These are phyloP conservation scores for Aphaenogaster rudis DNA, from an alignment of 1,140 invertebrate species.

Conservation along the genomic window DNA sequence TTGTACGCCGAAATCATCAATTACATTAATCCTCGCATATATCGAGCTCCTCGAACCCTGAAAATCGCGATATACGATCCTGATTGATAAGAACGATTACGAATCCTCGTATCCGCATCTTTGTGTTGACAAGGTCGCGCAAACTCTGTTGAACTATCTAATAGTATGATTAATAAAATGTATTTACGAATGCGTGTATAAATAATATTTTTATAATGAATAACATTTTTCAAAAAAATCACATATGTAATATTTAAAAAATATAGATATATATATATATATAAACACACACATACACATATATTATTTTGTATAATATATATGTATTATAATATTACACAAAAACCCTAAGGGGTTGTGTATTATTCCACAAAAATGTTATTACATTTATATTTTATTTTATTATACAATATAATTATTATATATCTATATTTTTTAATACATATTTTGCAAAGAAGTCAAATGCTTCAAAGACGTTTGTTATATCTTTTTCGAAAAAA, in stretches of 20 bases:
- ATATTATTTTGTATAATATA: not conserved
- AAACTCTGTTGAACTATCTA: not conserved
- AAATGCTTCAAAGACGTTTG: not conserved
- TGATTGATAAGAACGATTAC: slow-evolving; percentile 14
- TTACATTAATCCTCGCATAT: slow-evolving; percentile 40
- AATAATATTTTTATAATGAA: not conserved
- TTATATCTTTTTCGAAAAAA: not conserved
- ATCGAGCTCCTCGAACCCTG: not conserved
- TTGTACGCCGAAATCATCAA: slow-evolving; percentile 37
- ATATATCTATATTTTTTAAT: not conserved
- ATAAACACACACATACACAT: not conserved
- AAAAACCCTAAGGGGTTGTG: not conserved
- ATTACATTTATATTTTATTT: not conserved
- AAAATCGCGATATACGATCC: slow-evolving; percentile 20
- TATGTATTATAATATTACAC: not conserved
- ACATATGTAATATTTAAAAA: too few species aligned
- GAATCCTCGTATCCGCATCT: not conserved
- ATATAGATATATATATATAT: too few species aligned
- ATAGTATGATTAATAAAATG: slow-evolving; percentile 6
- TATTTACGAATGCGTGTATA: not conserved
- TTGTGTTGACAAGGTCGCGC: not conserved
- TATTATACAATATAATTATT: slow-evolving; percentile 4
- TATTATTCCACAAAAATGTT: not conserved
- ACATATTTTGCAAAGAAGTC: not conserved
- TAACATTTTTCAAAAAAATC: not conserved